A percentile compares a stretch with the other conserved stretches of the same genome.
Conservation (phyloP, 2,113 vertebrate genomes). For the Eira barbara region DNA sequence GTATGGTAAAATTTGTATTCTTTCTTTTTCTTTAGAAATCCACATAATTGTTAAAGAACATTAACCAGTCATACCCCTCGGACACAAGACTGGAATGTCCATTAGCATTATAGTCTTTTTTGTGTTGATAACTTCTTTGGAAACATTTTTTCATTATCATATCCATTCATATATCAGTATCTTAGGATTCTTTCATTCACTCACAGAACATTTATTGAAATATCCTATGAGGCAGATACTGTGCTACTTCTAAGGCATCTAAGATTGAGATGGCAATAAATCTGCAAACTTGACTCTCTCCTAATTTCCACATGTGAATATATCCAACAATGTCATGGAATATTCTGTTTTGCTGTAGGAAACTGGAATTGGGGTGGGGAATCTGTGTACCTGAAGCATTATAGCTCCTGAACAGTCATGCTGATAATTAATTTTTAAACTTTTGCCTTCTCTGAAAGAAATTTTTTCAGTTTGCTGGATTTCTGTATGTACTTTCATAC, state of each 20-base stretch:
- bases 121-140: conserved; percentile 9
- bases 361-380: background rate
- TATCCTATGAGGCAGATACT: background rate
- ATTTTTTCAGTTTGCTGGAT: background rate
- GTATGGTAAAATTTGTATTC: background rate
- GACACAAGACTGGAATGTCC: background rate
- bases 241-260: background rate
- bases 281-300: background rate
- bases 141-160: background rate
- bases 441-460: conserved; percentile 22
- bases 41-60: background rate
- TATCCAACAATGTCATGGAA: background rate
- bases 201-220: conserved; percentile 45
- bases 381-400: background rate
- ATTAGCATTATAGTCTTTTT: background rate
- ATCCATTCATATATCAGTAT: background rate
- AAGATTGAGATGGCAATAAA: background rate
- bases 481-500: background rate
- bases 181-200: conserved; percentile 17
- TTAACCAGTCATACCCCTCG: background rate
- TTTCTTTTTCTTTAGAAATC: conserved; percentile 39
- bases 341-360: background rate
- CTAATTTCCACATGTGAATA: background rate
- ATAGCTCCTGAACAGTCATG: background rate
- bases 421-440: background rate